A percentile compares a stretch with the other conserved stretches of the same genome.
These are phyloP conservation scores for Trogon melanurus DNA, from an alignment of 2,113 vertebrate species.

Conservation along the genomic window DNA sequence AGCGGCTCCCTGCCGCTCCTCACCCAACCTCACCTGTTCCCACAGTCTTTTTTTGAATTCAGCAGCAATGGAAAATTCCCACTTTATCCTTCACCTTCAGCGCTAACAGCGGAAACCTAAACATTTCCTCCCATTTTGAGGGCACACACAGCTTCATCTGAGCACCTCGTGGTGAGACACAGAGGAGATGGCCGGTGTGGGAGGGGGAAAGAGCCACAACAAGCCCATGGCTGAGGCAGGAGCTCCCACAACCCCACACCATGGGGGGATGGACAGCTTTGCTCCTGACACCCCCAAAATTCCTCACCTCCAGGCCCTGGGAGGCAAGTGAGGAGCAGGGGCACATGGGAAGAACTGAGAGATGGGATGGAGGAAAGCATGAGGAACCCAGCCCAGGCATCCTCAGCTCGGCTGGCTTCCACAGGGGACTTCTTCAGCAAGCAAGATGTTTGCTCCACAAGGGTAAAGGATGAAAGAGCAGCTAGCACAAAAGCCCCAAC, in stretches of 20 bases:
- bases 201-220: too few relatives aligned
- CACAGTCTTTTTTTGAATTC: not conserved
- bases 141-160: accelerated
- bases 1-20: not conserved
- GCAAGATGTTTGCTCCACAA: not conserved
- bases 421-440: not conserved
- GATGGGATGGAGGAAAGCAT: not conserved
- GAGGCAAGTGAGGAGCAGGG: accelerated
- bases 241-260: too few relatives aligned
- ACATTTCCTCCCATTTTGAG: not conserved
- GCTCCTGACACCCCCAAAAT: not conserved
- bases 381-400: not conserved
- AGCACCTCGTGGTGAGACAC: not conserved
- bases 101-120: not conserved
- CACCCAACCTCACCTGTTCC: not conserved
- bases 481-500: not conserved
- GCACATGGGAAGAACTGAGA: too few relatives aligned
- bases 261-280: too few relatives aligned
- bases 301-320: accelerated
- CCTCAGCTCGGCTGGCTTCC: not conserved
- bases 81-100: not conserved
- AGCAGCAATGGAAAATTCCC: not conserved
- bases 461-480: not conserved
- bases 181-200: not conserved
- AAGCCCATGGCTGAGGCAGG: not conserved